Evolutionary conservation across 2,113 vertebrate species (phyloP).

Genomic region (Octodon degus): DNA sequence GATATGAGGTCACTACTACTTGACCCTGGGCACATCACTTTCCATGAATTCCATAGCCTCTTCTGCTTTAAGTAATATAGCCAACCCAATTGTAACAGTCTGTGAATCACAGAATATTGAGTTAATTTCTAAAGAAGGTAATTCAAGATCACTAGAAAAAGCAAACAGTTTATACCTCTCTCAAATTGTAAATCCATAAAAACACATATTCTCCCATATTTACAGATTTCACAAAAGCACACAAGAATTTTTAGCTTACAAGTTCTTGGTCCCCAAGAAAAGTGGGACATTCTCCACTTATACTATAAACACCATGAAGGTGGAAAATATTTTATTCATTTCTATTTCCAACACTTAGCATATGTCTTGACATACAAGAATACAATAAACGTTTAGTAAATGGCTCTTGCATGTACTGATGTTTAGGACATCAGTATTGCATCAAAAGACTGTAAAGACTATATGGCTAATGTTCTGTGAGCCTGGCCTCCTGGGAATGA

Average conservation of each 20-base stretch:
- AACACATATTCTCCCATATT: not conserved
- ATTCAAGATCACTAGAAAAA: slow-evolving; percentile 49
- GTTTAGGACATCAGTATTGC: slow-evolving; percentile 14
- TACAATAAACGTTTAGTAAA: slow-evolving; percentile 29
- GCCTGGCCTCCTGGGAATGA: not conserved
- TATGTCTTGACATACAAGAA: slow-evolving; percentile 9
- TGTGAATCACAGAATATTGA: slow-evolving; percentile 8
- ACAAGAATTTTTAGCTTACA: slow-evolving; percentile 36
- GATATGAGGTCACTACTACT: not conserved
- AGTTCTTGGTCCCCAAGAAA: slow-evolving; percentile 8
- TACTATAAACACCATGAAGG: slow-evolving; percentile 37
- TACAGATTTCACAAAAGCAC: slow-evolving; percentile 43
- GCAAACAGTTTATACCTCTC: slow-evolving; percentile 47
- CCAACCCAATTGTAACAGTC: slow-evolving; percentile 39
- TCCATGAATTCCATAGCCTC: not conserved
- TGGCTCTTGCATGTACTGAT: not conserved
- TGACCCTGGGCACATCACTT: slow-evolving; percentile 5
- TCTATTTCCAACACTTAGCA: slow-evolving; percentile 43
- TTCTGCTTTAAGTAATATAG: slow-evolving; percentile 39
- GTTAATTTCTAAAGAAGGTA: slow-evolving; percentile 52
- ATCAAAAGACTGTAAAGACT: not conserved
- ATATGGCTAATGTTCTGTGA: not conserved
- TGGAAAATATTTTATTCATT: slow-evolving; percentile 55
- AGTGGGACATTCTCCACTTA: slow-evolving; percentile 38
- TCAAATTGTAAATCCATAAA: slow-evolving; percentile 61